These are phyloP conservation scores for Mallotus villosus DNA, from an alignment of 2,797 vertebrate genomes.

Conservation along the genomic window DNA sequence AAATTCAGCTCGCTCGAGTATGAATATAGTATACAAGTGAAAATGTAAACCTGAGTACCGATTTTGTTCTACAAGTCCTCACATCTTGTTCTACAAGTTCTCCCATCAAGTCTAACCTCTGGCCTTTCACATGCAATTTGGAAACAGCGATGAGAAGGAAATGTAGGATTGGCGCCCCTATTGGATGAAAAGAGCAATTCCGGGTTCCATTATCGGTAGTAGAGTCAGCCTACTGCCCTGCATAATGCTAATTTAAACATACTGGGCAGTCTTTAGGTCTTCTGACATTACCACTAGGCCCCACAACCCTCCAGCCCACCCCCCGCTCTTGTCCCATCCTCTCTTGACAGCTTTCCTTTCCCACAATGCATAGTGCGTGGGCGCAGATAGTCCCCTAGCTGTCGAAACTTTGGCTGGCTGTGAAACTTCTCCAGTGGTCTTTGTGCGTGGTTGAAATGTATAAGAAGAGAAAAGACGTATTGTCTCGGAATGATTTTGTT, in stretches of 20 bases:
- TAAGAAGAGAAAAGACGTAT: slow-evolving; percentile 65
- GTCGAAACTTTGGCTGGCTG: slow-evolving; percentile 51
- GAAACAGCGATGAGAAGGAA: not conserved
- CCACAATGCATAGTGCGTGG: slow-evolving; percentile 51
- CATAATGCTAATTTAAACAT: not conserved
- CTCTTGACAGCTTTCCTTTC: slow-evolving; percentile 54
- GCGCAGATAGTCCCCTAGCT: slow-evolving; percentile 49
- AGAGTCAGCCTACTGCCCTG: too few relatives aligned
- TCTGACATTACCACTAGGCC: not conserved
- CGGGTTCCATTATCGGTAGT: too few relatives aligned
- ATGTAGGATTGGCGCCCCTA: slow-evolving; percentile 29
- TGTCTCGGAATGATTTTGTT: slow-evolving; percentile 70
- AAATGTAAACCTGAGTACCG: too few relatives aligned
- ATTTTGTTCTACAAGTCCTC: too few relatives aligned
- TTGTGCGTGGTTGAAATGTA: slow-evolving; percentile 59
- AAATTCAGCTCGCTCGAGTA: too few relatives aligned
- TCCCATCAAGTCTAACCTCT: too few relatives aligned
- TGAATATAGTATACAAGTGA: too few relatives aligned
- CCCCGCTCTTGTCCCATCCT: not conserved
- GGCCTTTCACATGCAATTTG: not conserved
- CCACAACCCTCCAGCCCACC: slow-evolving; percentile 1
- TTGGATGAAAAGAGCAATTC: slow-evolving; percentile 20
- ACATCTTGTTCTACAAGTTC: too few relatives aligned
- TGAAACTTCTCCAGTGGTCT: slow-evolving; percentile 48
- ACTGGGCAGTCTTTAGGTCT: not conserved